Evolutionary conservation across 2,113 vertebrate genomes (phyloP), one percentile per base, ranked within the genome.

Genomic region (Nothobranchius furzeri): DNA sequence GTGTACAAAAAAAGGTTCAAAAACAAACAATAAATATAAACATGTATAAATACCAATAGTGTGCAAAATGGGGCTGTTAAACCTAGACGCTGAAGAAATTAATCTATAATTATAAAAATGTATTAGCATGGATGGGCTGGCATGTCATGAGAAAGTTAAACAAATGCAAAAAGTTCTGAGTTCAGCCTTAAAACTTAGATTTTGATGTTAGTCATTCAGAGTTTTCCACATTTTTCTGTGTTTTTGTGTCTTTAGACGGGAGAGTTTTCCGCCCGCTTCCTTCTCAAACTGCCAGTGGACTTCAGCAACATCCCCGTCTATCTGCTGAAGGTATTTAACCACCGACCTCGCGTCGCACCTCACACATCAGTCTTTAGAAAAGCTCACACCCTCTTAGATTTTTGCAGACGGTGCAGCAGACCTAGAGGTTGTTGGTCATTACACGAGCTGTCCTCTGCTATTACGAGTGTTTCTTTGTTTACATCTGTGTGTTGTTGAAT

Each of bases 221-320:
- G 2, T 30, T 35, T 17, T 50, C 13, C 68, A 3, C 66, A 46
- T 4, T 12, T n/a, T 40, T 73, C 81, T 87, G 25, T 52, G 40
- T 42, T 75, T 12, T 70, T 14, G 12, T 84, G 82, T 83, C 70
- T 79, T 30, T 92, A 99, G 97, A 98, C 95, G 12, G 96, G 96
- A 78, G 96, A 99, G 91, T 99, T 98, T 84, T 98, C 97, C 1
- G 96, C 96, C 74, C 96, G 97, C 14, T 99, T 99, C 79, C 95
- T 99, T 75, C 93, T 99, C 73, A 98, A 98, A 85, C 92, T 99
- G 50, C 98, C 97, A 0, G 96, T 98, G 60, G 97, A 99, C 91
- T 99, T 99, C 90, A 97, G 94, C 92, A 97, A 99, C 88, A 98
- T 99, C 88, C 97, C 96, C 0, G 94, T 96, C 49, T 99, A 99